phyloP scores from a whole-genome alignment of 2,888 invertebrate species.

The Pogonocherus hispidulus region DNA sequence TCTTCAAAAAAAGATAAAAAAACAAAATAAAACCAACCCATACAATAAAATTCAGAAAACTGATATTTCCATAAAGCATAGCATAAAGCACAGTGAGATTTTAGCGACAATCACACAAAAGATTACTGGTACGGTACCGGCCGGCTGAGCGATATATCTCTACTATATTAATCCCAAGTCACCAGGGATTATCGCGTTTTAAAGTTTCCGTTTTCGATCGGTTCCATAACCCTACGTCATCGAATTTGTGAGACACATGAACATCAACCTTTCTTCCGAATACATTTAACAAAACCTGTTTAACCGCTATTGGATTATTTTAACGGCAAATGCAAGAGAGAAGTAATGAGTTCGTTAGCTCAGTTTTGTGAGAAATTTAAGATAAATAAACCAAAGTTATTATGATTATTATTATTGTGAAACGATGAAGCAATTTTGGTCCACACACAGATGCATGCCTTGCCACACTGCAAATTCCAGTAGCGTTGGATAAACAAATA shows the following conservation, averaged over 20 bases:
- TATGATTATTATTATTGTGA: neutral
- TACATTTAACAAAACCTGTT: slow-evolving; percentile 33
- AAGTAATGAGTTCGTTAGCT: slow-evolving; percentile 23
- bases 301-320: slow-evolving; percentile 27
- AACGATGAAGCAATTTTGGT: neutral
- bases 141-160: too few species aligned
- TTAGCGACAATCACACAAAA: too few species aligned
- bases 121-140: too few species aligned
- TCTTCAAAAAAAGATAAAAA: too few species aligned
- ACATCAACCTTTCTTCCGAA: neutral
- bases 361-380: slow-evolving; percentile 10
- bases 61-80: too few species aligned
- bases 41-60: too few species aligned
- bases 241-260: slow-evolving; percentile 8
- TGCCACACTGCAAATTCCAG: neutral
- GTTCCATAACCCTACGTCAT: neutral
- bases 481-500: neutral
- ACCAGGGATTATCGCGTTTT: too few species aligned
- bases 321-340: slow-evolving; percentile 26
- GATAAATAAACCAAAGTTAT: neutral
- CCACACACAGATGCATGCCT: neutral
- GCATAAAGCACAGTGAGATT: too few species aligned
- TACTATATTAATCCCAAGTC: too few species aligned
- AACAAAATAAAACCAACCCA: too few species aligned
- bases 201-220: neutral